Evolutionary conservation across 2,113 vertebrate species (phyloP).

Genomic region (Bolborhynchus lineola): DNA sequence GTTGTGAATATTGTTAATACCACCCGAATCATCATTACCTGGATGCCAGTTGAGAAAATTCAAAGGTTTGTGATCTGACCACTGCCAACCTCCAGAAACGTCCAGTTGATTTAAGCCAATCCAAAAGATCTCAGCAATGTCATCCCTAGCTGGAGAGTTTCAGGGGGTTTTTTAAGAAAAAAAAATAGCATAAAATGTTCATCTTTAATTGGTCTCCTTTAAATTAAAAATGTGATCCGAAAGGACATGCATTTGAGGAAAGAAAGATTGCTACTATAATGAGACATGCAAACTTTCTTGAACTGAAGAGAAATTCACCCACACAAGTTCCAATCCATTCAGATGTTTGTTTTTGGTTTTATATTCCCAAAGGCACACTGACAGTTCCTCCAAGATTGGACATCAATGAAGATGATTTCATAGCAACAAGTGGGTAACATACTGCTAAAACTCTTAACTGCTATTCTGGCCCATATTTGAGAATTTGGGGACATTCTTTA

Average conservation of each 20-base stretch:
- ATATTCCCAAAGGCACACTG: not conserved
- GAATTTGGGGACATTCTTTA: not conserved
- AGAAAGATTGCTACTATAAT: not conserved
- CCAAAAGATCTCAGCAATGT: constrained; percentile 84
- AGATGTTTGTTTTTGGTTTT: not conserved
- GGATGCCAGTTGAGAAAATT: constrained; percentile 83
- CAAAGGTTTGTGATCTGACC: constrained; percentile 90
- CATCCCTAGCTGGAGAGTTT: constrained; percentile 64
- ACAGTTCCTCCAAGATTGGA: not conserved
- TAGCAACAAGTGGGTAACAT: not conserved
- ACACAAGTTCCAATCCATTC: not conserved
- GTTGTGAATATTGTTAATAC: not conserved
- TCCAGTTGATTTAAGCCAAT: constrained; percentile 93
- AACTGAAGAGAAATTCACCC: not conserved
- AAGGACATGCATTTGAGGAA: not conserved
- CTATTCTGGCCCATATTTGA: not conserved
- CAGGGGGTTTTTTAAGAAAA: not conserved
- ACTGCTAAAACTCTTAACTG: not conserved
- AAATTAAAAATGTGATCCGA: not conserved
- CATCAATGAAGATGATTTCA: not conserved
- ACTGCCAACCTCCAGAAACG: constrained; percentile 89
- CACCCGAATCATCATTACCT: constrained; percentile 73
- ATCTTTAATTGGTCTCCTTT: not conserved
- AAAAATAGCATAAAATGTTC: not conserved
- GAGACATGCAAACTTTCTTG: not conserved